Percentiles rank a stretch among this genome's conserved stretches.
Conservation (phyloP, 2,797 vertebrate species). For the Enteromius afrohamiltoni region DNA sequence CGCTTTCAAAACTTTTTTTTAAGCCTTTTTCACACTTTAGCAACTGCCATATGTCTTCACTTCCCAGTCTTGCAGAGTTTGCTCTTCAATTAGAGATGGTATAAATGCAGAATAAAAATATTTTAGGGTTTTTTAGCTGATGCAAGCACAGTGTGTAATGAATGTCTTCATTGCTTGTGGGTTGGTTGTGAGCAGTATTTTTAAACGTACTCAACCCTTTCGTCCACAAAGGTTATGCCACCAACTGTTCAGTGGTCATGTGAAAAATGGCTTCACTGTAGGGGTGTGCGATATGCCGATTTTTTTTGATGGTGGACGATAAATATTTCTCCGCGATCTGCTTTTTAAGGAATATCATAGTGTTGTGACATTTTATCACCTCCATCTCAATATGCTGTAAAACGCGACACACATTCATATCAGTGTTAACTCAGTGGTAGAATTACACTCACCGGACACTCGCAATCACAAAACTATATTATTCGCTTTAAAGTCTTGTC, state of each 20-base stretch:
- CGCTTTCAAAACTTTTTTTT: neutral
- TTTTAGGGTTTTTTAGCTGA: conserved; percentile 12
- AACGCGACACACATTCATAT: too few species aligned
- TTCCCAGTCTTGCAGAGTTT: neutral
- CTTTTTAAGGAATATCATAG: too few species aligned
- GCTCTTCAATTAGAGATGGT: neutral
- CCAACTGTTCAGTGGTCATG: neutral
- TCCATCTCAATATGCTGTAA: too few species aligned
- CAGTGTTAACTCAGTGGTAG: too few species aligned
- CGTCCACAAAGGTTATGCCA: neutral
- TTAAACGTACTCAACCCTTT: neutral
- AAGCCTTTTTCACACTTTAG: conserved; percentile 16
- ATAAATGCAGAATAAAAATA: neutral
- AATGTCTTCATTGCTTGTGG: neutral
- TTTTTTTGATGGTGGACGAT: too few species aligned
- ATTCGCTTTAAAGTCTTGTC: too few species aligned
- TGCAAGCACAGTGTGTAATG: neutral
- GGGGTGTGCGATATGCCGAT: too few species aligned
- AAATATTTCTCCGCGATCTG: too few species aligned
- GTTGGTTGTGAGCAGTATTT: neutral
- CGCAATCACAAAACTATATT: too few species aligned
- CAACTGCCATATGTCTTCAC: conserved; percentile 16
- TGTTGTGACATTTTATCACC: too few species aligned
- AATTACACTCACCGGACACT: too few species aligned
- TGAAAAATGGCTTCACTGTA: neutral